Evolutionary conservation across 2,888 invertebrate genomes (phyloP).

Genomic region (Eupithecia pulchellata): DNA sequence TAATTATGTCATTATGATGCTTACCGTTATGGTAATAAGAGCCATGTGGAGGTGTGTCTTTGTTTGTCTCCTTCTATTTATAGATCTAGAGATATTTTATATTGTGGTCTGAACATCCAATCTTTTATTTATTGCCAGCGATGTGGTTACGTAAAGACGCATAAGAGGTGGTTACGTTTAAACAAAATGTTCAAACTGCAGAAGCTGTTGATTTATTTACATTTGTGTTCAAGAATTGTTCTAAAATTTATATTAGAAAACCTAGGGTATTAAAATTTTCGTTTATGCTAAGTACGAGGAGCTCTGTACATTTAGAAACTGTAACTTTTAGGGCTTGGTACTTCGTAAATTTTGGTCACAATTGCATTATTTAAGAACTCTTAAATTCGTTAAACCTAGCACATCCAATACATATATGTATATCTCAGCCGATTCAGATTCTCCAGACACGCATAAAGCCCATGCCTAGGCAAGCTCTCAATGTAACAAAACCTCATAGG

Average conservation of each 20-base stretch:
- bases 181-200: neutral
- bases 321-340: neutral
- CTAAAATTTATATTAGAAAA: too few species aligned
- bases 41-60: slow-evolving; percentile 13
- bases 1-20: slow-evolving; percentile 30
- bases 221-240: too few species aligned
- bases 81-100: neutral
- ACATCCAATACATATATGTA: too few species aligned
- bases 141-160: neutral
- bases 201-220: neutral
- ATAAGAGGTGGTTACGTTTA: neutral
- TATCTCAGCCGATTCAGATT: neutral
- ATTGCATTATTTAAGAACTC: neutral
- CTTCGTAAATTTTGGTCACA: neutral
- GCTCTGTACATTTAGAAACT: neutral
- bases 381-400: neutral
- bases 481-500: neutral
- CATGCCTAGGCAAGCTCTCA: neutral
- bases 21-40: slow-evolving; percentile 30
- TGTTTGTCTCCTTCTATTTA: slow-evolving; percentile 7
- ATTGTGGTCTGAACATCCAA: neutral
- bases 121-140: neutral
- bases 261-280: too few species aligned
- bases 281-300: too few species aligned
- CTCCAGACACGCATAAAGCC: neutral